Evolutionary conservation across 2,797 vertebrate species (phyloP).

Genomic region (Cyprinella venusta): DNA sequence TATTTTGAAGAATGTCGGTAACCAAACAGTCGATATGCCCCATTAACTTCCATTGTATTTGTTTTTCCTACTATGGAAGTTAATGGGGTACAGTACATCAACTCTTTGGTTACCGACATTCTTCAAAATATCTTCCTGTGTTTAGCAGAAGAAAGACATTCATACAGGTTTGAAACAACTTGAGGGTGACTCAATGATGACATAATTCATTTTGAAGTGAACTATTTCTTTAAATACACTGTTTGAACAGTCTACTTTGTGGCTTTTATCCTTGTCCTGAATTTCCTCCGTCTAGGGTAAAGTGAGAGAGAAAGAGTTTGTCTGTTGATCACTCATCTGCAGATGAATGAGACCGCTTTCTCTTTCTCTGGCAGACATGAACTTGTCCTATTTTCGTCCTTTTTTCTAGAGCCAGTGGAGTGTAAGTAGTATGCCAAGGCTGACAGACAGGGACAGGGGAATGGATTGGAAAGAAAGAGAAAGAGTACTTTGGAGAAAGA

Average conservation of each 20-base stretch:
- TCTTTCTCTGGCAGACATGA: slow-evolving; percentile 48
- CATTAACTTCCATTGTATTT: no score
- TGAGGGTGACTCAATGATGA: no score
- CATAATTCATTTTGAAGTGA: no score
- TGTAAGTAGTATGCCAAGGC: slow-evolving; percentile 46
- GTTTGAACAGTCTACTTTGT: slow-evolving; percentile 26
- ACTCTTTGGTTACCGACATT: no score
- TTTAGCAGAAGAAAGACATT: no score
- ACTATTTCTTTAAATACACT: not conserved
- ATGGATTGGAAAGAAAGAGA: slow-evolving; percentile 27
- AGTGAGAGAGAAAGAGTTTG: slow-evolving; percentile 30
- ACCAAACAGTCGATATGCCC: no score
- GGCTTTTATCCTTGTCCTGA: slow-evolving; percentile 46
- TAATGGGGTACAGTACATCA: no score
- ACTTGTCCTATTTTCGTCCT: slow-evolving; percentile 48
- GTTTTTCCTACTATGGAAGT: no score
- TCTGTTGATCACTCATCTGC: slow-evolving; percentile 41
- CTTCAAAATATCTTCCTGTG: no score
- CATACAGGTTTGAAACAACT: no score
- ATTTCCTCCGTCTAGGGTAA: slow-evolving; percentile 18
- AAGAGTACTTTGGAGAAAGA: slow-evolving; percentile 19
- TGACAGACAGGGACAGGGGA: slow-evolving; percentile 49
- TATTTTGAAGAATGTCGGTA: no score
- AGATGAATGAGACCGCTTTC: slow-evolving; percentile 45
- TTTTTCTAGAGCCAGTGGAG: slow-evolving; percentile 44